Evolutionary conservation across 1,140 invertebrate species (phyloP).

Genomic region (Helicoverpa zea): DNA sequence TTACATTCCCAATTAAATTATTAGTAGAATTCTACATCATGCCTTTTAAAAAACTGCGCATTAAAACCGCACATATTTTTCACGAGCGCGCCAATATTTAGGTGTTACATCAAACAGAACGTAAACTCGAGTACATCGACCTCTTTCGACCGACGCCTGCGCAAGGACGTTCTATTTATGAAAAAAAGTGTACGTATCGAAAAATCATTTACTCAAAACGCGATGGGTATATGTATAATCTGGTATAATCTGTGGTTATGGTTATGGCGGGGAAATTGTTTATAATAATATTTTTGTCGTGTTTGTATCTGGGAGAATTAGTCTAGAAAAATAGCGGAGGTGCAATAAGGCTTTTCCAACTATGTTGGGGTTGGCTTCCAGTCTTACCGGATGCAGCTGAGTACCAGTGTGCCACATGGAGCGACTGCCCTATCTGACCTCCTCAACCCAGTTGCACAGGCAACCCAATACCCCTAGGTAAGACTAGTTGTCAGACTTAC

Average conservation of each 20-base stretch:
- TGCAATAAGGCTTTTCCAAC: too few relatives aligned
- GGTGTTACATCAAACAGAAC: slow-evolving; percentile 55
- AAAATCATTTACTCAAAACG: slow-evolving; percentile 35
- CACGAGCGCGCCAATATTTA: slow-evolving; percentile 20
- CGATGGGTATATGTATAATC: too few relatives aligned
- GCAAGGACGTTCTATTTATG: slow-evolving; percentile 60
- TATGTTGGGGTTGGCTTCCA: too few relatives aligned
- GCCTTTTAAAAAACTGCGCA: not conserved
- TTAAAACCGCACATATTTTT: slow-evolving; percentile 3
- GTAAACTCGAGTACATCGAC: slow-evolving; percentile 45
- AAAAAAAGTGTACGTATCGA: slow-evolving; percentile 36
- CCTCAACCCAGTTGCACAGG: too few relatives aligned
- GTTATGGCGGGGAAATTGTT: slow-evolving; percentile 3
- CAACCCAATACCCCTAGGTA: too few relatives aligned
- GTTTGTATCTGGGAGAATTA: not conserved
- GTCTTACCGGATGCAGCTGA: too few relatives aligned
- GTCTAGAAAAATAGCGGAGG: too few relatives aligned
- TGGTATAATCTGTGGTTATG: slow-evolving; percentile 12
- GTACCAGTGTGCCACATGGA: too few relatives aligned
- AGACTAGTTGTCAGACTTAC: too few relatives aligned
- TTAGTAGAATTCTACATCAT: too few relatives aligned
- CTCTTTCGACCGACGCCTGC: slow-evolving; percentile 51
- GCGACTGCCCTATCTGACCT: too few relatives aligned
- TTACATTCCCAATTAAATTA: too few relatives aligned
- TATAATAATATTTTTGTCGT: not conserved